Evolutionary conservation across 2,113 vertebrate species (phyloP), one percentile per base, ranked within the genome.

Genomic region (Oncorhynchus clarkii): DNA sequence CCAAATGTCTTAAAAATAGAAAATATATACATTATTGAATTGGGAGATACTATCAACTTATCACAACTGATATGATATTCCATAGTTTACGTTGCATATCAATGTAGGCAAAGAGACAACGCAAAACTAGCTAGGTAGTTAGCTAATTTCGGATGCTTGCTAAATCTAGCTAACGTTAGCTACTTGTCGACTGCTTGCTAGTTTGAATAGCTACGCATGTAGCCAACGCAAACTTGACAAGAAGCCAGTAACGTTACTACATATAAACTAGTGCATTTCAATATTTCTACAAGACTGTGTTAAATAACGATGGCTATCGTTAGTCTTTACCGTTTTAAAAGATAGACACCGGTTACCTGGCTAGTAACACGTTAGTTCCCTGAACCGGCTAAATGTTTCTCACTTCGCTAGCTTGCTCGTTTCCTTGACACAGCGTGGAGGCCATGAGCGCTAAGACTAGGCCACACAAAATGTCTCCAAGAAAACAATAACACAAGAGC

Each of bases 391-490:
- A 49, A 48, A 70, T 48, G 39, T 70, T 18, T 34, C 68, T 12
- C 8, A 20, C 34, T 70, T 70, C 13, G 68, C 9, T 70, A 84
- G 82, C 84, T 78, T 27, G 84, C 88, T 77, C 85, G 81, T 87
- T 80, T 82, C 78, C 26, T 27, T 59, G 59, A 54, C 83, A 80
- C 78, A 86, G 82, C 89, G 89, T 91, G 90, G 89, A 90, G 89
- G 89, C 90, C 88, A 89, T 77, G 86, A 90, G 90, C 86, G 85
- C 71, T 84, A 88, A 82, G 67, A 57, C 70, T 65, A 94, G 93
- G 93, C 93, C 93, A 72, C 70, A 74, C 67, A 76, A 89, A 90
- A 88, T 91, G 81, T 88, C 80, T 89, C 72, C 76, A 88, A 87
- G 75, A 89, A 90, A 88, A 91, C 91, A 90, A 87, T 78, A 91